Conservation (phyloP, 1,140 invertebrate species). For the Plutomurus gul region DNA sequence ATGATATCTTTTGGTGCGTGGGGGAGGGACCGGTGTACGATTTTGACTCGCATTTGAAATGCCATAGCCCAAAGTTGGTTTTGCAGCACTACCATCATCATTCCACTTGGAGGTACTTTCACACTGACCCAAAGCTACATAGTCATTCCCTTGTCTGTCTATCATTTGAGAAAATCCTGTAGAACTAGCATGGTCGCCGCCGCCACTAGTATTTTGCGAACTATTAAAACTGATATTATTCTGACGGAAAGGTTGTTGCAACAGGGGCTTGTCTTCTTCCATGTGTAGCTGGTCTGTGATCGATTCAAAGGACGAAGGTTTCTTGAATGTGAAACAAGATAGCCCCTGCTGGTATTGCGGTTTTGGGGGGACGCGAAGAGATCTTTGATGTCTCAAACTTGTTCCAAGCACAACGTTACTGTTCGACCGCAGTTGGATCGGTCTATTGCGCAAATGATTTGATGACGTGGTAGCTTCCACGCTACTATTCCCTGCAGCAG, state of each 20-base stretch:
- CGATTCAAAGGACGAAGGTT: constrained; percentile 50
- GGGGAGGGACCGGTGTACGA: constrained; percentile 46
- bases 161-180: too few relatives aligned
- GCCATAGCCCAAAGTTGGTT: neutral
- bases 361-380: constrained; percentile 42
- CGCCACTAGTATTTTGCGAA: too few relatives aligned
- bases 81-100: neutral
- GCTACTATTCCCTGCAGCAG: neutral
- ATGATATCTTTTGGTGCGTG: constrained; percentile 45
- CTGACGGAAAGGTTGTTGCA: neutral
- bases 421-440: neutral
- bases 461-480: neutral
- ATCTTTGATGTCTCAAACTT: constrained; percentile 48
- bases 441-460: neutral
- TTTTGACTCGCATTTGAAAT: neutral
- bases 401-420: neutral
- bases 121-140: constrained; percentile 42
- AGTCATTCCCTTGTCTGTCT: constrained; percentile 34
- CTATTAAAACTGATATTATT: too few relatives aligned
- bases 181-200: too few relatives aligned
- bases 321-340: constrained; percentile 51
- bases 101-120: neutral
- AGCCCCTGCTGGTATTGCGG: constrained; percentile 45
- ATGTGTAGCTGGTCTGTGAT: constrained; percentile 39
- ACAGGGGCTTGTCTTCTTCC: constrained; percentile 17